These are phyloP conservation scores for Platysternon megacephalum DNA, from an alignment of 2,113 vertebrate species.

Conservation along the genomic window DNA sequence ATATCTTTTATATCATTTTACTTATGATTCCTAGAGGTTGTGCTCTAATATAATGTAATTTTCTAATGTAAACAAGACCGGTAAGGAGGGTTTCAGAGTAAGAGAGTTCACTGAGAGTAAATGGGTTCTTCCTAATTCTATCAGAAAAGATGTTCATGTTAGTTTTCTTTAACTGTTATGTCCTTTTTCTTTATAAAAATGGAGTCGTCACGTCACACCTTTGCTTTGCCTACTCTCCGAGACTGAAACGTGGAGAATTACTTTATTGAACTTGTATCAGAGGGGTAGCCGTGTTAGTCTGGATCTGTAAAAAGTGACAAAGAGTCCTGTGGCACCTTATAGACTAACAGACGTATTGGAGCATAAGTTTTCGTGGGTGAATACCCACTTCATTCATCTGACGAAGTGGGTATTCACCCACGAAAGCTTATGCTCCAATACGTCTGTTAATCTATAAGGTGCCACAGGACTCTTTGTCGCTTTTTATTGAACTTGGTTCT, in stretches of 20 bases:
- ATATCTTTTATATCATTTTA: not conserved
- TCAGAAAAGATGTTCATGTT: not conserved
- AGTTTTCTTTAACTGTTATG: not conserved
- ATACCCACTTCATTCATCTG: too few relatives aligned
- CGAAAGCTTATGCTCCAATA: too few relatives aligned
- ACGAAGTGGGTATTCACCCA: too few relatives aligned
- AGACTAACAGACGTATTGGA: too few relatives aligned
- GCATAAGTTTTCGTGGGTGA: too few relatives aligned
- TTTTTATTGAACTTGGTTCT: not conserved
- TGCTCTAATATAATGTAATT: too few relatives aligned
- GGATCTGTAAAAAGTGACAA: too few relatives aligned
- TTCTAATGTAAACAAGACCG: too few relatives aligned
- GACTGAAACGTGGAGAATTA: not conserved
- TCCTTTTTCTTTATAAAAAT: slow-evolving; percentile 20
- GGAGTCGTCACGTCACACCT: not conserved
- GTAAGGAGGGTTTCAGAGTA: not conserved
- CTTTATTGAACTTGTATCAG: not conserved
- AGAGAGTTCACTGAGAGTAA: not conserved
- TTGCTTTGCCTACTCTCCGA: not conserved
- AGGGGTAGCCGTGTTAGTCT: too few relatives aligned
- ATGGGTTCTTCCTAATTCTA: not conserved
- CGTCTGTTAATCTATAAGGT: too few relatives aligned
- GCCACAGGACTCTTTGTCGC: too few relatives aligned
- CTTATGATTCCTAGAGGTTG: not conserved
- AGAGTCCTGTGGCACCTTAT: too few relatives aligned